These are phyloP conservation scores for Spatulosminthurus flaviceps DNA, from an alignment of 2,888 invertebrate genomes.

Conservation along the genomic window DNA sequence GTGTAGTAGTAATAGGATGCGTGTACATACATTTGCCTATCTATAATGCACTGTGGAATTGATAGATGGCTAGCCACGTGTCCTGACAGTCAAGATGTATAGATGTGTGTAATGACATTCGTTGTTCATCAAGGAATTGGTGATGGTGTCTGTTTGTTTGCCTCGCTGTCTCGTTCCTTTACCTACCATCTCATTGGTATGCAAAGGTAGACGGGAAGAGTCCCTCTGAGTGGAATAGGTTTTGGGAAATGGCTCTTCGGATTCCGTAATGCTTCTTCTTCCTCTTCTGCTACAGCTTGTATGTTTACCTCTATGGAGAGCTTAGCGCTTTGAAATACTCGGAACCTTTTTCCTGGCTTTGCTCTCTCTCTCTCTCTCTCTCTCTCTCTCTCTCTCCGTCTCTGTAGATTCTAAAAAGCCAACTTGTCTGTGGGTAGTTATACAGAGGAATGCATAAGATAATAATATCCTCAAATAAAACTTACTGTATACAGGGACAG, in stretches of 20 bases:
- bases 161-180: conserved; percentile 13
- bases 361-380: neutral
- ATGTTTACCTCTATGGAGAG: neutral
- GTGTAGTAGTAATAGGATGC: too few relatives aligned
- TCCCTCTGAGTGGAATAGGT: conserved; percentile 56
- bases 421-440: conserved; percentile 6
- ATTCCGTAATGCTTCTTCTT: conserved; percentile 39
- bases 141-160: conserved; percentile 39
- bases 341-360: neutral
- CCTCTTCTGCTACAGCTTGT: neutral
- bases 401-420: neutral
- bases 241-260: conserved; percentile 53
- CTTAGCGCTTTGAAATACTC: neutral
- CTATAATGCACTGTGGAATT: neutral
- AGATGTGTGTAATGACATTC: conserved; percentile 46
- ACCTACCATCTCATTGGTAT: conserved; percentile 52
- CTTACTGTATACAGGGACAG: too few relatives aligned
- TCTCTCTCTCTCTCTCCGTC: too few relatives aligned
- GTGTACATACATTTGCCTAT: neutral
- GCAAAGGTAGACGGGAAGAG: conserved; percentile 60
- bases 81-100: conserved; percentile 46
- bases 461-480: too few relatives aligned
- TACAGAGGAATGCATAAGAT: too few relatives aligned
- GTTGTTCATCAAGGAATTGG: conserved; percentile 40
- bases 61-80: conserved; percentile 46